Percentiles rank a stretch among this genome's conserved stretches.
Conservation (phyloP, 2,888 invertebrate genomes). For the Horisme vitalbata region DNA sequence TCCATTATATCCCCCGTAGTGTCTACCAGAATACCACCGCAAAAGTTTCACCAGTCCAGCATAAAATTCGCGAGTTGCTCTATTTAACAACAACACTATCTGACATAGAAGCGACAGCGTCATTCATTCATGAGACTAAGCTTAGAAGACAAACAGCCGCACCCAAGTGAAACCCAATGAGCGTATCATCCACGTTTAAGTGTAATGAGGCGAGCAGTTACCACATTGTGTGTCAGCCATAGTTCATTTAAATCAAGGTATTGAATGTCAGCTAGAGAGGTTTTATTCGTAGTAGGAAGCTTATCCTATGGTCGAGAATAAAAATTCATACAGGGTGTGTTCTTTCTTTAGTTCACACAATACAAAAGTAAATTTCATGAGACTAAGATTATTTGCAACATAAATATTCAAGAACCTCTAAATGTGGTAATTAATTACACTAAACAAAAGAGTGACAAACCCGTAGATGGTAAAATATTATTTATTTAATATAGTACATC, state of each 20-base stretch:
- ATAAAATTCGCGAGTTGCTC: too few species aligned
- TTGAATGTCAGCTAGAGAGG: slow-evolving; percentile 28
- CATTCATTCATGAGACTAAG: slow-evolving; percentile 46
- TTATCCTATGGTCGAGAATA: slow-evolving; percentile 22
- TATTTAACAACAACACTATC: neutral
- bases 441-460: too few species aligned
- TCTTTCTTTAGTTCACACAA: slow-evolving; percentile 1
- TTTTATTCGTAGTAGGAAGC: slow-evolving; percentile 32
- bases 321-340: slow-evolving; percentile 5
- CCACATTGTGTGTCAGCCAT: slow-evolving; percentile 44
- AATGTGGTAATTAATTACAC: too few species aligned
- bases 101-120: slow-evolving; percentile 21
- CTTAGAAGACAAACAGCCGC: slow-evolving; percentile 47
- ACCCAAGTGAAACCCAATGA: slow-evolving; percentile 42
- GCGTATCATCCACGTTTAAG: slow-evolving; percentile 47
- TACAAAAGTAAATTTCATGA: too few species aligned
- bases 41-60: too few species aligned
- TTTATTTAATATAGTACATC: too few species aligned
- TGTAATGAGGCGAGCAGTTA: slow-evolving; percentile 50
- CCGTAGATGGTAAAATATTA: too few species aligned
- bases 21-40: too few species aligned
- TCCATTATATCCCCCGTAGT: too few species aligned
- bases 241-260: slow-evolving; percentile 34
- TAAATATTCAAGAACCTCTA: too few species aligned
- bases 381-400: too few species aligned